A percentile compares a stretch with the other conserved stretches of the same genome.
Evolutionary conservation across 2,797 vertebrate genomes (phyloP).

Genomic region (Argentina silus): DNA sequence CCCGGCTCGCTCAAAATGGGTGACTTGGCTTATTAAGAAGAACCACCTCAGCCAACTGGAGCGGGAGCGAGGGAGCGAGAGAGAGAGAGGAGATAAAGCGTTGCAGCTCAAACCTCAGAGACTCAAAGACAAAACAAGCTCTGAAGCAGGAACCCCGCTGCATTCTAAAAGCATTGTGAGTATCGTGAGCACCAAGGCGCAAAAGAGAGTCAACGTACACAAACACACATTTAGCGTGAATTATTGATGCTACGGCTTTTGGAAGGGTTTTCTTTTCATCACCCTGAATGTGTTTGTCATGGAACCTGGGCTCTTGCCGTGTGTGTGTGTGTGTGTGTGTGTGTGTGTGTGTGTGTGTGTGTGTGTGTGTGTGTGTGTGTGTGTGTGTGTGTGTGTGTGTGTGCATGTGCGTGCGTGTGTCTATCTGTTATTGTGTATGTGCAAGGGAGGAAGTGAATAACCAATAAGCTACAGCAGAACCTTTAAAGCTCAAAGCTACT

Average conservation of each 20-base stretch:
- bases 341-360: neutral
- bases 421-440: neutral
- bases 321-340: neutral
- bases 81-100: neutral
- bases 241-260: constrained; percentile 52
- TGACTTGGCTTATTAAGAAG: neutral
- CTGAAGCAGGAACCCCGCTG: neutral
- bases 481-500: constrained; percentile 9
- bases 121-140: neutral
- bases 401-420: neutral
- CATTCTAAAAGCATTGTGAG: constrained; percentile 24
- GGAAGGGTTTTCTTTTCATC: constrained; percentile 51
- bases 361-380: neutral
- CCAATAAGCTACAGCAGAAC: neutral
- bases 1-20: neutral
- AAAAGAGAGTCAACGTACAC: constrained; percentile 51
- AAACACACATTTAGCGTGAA: constrained; percentile 55
- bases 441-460: constrained; percentile 9
- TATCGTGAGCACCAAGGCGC: constrained; percentile 20
- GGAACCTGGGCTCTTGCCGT: constrained; percentile 39
- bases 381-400: neutral
- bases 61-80: neutral
- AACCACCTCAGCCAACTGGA: constrained; percentile 7
- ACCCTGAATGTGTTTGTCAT: constrained; percentile 44
- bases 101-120: no score